Evolutionary conservation across 2,797 vertebrate genomes (phyloP).

Genomic region (Anabacerthia variegaticeps): DNA sequence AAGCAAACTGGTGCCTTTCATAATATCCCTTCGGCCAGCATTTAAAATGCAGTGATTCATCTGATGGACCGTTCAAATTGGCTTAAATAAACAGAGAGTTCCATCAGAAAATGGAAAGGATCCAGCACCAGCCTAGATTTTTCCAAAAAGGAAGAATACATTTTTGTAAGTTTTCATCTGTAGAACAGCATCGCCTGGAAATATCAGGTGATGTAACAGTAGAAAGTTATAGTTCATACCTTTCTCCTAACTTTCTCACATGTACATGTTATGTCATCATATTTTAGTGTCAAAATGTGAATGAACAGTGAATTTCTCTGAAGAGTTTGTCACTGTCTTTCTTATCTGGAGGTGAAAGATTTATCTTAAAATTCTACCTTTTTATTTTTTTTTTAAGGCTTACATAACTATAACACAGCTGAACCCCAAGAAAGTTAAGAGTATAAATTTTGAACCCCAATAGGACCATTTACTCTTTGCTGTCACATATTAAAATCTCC

Average conservation of each 20-base stretch:
- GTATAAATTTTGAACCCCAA: neutral
- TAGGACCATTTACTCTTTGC: neutral
- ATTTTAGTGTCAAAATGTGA: neutral
- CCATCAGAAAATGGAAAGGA: neutral
- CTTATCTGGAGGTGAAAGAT: neutral
- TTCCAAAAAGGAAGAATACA: neutral
- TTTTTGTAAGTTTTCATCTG: neutral
- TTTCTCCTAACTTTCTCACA: neutral
- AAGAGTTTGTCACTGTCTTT: neutral
- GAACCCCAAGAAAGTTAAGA: neutral
- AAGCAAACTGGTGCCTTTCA: neutral
- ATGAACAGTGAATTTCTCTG: neutral
- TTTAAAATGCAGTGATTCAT: conserved; percentile 23
- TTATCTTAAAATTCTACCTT: neutral
- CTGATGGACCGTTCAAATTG: neutral
- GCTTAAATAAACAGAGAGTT: neutral
- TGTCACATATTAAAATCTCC: neutral
- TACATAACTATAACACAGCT: neutral
- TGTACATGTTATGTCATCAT: neutral
- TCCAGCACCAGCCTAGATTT: neutral
- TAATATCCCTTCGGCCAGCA: neutral
- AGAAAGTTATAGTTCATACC: neutral
- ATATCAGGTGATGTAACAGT: neutral
- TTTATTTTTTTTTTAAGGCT: neutral
- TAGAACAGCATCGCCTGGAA: neutral